Evolutionary conservation across 2,888 invertebrate genomes (phyloP).

Genomic region (Tenodera sinensis): DNA sequence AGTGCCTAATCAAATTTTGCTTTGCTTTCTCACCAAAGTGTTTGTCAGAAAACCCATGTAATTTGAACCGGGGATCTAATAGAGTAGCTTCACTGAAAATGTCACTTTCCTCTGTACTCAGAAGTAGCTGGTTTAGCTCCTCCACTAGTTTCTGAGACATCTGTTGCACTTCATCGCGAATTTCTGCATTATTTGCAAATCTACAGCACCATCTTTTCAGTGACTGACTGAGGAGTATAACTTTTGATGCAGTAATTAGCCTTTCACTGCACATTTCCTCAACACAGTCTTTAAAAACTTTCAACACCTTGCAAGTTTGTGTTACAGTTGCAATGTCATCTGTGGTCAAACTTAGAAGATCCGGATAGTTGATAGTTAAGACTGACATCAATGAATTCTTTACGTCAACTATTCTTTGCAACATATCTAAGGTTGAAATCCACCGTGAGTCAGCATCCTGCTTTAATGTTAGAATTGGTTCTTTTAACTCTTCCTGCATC

Average conservation of each 20-base stretch:
- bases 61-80: neutral
- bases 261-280: no score
- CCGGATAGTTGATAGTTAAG: no score
- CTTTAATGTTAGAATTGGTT: neutral
- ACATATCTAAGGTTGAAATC: neutral
- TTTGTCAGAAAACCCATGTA: neutral
- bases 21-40: neutral
- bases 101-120: neutral
- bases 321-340: no score
- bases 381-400: neutral
- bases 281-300: no score
- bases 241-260: no score
- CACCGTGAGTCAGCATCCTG: neutral
- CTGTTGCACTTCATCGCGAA: no score
- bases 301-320: no score
- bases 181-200: no score
- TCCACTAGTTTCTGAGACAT: neutral
- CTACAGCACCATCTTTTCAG: no score
- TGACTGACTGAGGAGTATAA: no score
- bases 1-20: neutral
- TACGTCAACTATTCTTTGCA: neutral
- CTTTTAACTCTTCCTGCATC: neutral
- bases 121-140: neutral
- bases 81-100: neutral
- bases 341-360: no score